A percentile compares a stretch with the other conserved stretches of the same genome.
These are phyloP conservation scores for Arctocebus calabarensis DNA, from an alignment of 2,797 vertebrate species.

Conservation along the genomic window DNA sequence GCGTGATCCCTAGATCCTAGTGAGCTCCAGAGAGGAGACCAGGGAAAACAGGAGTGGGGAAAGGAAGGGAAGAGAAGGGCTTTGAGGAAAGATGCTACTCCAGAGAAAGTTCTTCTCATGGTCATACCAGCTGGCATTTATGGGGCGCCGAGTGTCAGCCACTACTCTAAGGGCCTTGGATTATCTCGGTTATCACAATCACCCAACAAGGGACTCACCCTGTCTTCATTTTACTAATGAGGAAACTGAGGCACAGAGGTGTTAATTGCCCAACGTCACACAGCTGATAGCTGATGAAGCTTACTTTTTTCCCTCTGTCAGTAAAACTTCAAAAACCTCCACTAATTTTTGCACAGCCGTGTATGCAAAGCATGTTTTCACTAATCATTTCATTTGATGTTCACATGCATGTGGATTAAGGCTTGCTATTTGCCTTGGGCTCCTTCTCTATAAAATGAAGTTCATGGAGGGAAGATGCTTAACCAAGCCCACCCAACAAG, in stretches of 20 bases:
- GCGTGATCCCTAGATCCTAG: background rate
- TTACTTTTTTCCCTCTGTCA: background rate
- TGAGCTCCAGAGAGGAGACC: background rate
- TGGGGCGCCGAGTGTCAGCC: background rate
- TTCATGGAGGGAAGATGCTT: background rate
- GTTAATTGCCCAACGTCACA: background rate
- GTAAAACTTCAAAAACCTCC: background rate
- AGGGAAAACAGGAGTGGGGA: background rate
- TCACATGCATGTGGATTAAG: background rate
- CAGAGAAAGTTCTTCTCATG: background rate
- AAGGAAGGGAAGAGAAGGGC: background rate
- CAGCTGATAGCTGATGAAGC: background rate
- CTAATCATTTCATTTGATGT: background rate
- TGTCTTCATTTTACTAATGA: constrained; percentile 25
- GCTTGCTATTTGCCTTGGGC: background rate
- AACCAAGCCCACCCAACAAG: background rate
- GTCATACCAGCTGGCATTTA: background rate
- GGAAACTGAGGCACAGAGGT: background rate
- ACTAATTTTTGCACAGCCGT: background rate
- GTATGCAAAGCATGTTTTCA: background rate
- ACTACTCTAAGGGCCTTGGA: background rate
- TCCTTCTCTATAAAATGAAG: background rate
- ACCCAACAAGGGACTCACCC: background rate
- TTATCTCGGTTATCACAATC: background rate
- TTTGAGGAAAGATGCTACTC: background rate